Evolutionary conservation across 2,113 vertebrate species (phyloP).

Genomic region (Calonectris borealis): DNA sequence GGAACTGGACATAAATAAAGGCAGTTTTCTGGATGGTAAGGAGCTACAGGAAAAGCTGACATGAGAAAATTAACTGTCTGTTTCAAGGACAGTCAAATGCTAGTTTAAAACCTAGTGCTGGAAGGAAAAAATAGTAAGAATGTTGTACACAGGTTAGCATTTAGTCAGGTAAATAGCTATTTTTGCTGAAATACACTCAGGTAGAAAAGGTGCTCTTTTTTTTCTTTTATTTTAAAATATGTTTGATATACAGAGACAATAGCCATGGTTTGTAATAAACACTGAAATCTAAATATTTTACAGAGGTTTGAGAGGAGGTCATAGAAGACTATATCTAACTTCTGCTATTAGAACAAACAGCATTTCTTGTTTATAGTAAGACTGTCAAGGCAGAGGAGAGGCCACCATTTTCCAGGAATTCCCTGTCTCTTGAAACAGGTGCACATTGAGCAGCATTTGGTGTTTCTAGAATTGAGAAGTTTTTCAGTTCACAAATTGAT

Average conservation of each 20-base stretch:
- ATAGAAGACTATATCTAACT: not conserved
- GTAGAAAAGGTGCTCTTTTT: not conserved
- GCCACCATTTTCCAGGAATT: not conserved
- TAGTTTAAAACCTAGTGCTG: slow-evolving; percentile 1
- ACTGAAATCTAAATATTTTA: not conserved
- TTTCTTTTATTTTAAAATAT: not conserved
- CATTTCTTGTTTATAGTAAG: not conserved
- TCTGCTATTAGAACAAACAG: rapidly evolving
- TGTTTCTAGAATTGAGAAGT: not conserved
- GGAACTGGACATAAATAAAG: slow-evolving; percentile 62
- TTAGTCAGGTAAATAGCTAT: not conserved
- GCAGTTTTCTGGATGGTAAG: slow-evolving; percentile 37
- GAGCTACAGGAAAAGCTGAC: slow-evolving; percentile 48
- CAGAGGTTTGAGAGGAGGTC: not conserved
- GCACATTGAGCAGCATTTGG: not conserved
- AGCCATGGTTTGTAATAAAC: not conserved
- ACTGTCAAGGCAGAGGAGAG: not conserved
- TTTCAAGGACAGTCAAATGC: slow-evolving; percentile 26
- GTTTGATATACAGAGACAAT: not conserved
- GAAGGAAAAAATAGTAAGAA: not conserved
- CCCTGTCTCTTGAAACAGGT: not conserved
- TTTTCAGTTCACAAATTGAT: not conserved
- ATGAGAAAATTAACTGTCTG: slow-evolving; percentile 59
- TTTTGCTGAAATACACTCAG: not conserved
- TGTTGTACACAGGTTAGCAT: not conserved